Conservation (phyloP, 2,888 invertebrate genomes). For the Thera obeliscata region DNA sequence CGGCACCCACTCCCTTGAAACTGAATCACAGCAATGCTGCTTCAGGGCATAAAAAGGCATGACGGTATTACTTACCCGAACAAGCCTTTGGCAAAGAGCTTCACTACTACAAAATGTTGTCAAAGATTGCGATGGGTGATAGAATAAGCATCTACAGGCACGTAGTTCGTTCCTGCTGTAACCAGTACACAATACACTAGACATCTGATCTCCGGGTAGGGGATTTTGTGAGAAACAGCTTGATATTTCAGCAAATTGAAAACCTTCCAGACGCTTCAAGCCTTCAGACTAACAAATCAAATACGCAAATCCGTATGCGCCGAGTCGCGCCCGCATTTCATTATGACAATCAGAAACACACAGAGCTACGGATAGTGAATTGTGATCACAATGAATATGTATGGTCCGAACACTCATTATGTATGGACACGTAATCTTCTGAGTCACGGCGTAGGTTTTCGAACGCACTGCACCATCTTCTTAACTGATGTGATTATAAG, state of each 20-base stretch:
- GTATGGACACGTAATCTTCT: slow-evolving; percentile 54
- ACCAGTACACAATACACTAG: not conserved
- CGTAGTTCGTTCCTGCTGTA: too few relatives aligned
- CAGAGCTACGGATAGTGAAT: slow-evolving; percentile 51
- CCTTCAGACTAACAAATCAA: slow-evolving; percentile 41
- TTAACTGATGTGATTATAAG: too few relatives aligned
- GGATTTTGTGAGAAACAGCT: not conserved
- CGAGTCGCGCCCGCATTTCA: slow-evolving; percentile 51
- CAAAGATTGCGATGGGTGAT: too few relatives aligned
- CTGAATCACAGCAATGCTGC: too few relatives aligned
- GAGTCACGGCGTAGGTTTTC: slow-evolving; percentile 26
- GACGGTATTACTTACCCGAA: too few relatives aligned
- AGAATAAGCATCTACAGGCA: too few relatives aligned
- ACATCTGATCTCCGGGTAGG: not conserved
- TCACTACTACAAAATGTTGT: too few relatives aligned
- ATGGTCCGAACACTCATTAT: slow-evolving; percentile 47
- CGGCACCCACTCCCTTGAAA: too few relatives aligned
- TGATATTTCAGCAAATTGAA: slow-evolving; percentile 11
- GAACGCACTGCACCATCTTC: slow-evolving; percentile 9
- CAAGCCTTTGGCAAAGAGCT: too few relatives aligned
- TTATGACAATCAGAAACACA: slow-evolving; percentile 48
- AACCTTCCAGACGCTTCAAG: slow-evolving; percentile 28
- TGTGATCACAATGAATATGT: slow-evolving; percentile 56
- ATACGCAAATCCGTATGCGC: slow-evolving; percentile 44
- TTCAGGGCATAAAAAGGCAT: too few relatives aligned